Evolutionary conservation across 2,797 vertebrate genomes (phyloP).

Genomic region (Tokudaia tokunoshimensis): DNA sequence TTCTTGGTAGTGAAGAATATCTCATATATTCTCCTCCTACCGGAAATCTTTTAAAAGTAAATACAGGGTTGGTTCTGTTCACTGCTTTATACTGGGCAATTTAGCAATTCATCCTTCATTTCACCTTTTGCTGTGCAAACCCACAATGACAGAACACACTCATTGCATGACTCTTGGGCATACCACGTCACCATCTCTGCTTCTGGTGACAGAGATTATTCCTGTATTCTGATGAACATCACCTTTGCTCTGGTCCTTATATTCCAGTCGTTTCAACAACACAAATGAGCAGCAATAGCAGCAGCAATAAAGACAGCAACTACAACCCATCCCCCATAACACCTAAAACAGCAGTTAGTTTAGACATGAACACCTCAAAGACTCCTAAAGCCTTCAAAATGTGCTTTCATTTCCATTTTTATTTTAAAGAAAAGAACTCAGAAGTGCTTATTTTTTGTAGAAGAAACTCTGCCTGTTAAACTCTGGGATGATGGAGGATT

Average conservation of each 20-base stretch:
- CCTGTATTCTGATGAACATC: background rate
- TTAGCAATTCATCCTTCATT: background rate
- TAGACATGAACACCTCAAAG: background rate
- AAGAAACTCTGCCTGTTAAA: background rate
- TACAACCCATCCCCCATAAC: background rate
- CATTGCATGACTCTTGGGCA: background rate
- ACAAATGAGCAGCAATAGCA: background rate
- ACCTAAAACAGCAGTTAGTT: background rate
- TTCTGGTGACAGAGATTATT: background rate
- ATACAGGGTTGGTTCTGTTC: background rate
- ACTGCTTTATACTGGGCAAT: background rate
- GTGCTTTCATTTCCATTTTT: background rate
- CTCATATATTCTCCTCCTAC: constrained; percentile 19
- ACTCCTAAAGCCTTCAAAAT: background rate
- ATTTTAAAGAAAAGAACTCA: background rate
- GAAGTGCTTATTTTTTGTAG: background rate
- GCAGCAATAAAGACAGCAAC: too few species aligned
- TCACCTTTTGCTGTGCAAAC: constrained; percentile 37
- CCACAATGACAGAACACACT: background rate
- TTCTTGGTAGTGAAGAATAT: background rate
- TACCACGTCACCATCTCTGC: background rate
- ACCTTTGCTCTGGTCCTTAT: background rate
- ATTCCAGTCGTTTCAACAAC: background rate
- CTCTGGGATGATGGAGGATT: background rate
- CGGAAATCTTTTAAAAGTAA: constrained; percentile 47